Conservation (phyloP, 2,888 invertebrate genomes). For the Limnephilus lunatus region DNA sequence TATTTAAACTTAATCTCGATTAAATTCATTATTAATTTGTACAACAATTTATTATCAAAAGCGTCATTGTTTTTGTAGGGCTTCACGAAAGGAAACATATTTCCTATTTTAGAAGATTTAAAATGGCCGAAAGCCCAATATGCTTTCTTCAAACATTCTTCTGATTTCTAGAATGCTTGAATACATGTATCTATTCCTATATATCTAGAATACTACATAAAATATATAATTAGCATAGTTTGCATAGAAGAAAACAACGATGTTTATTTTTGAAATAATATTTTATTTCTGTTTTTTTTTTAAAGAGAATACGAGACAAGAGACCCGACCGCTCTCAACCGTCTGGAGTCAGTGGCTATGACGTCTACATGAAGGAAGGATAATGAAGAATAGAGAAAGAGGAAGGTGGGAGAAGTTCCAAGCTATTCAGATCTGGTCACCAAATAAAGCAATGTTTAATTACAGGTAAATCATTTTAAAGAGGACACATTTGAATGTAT, state of each 20-base stretch:
- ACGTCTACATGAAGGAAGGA: too few species aligned
- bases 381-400: too few species aligned
- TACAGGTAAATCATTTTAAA: too few species aligned
- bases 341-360: too few species aligned
- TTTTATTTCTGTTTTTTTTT: neutral
- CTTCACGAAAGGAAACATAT: neutral
- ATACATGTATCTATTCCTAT: too few species aligned
- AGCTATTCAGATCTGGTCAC: too few species aligned
- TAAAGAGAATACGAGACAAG: too few species aligned
- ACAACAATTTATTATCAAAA: neutral
- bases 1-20: neutral
- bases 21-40: neutral
- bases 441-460: too few species aligned
- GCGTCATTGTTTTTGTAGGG: neutral
- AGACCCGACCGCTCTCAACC: too few species aligned
- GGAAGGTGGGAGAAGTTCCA: too few species aligned
- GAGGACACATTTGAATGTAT: too few species aligned
- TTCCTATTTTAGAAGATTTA: neutral
- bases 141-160: neutral
- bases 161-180: neutral
- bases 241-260: neutral
- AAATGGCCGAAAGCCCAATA: neutral
- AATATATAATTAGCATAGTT: neutral
- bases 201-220: neutral
- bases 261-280: neutral